Evolutionary conservation across 2,113 vertebrate species (phyloP), one percentile per base, ranked within the genome.

Genomic region (Oncorhynchus masou): DNA sequence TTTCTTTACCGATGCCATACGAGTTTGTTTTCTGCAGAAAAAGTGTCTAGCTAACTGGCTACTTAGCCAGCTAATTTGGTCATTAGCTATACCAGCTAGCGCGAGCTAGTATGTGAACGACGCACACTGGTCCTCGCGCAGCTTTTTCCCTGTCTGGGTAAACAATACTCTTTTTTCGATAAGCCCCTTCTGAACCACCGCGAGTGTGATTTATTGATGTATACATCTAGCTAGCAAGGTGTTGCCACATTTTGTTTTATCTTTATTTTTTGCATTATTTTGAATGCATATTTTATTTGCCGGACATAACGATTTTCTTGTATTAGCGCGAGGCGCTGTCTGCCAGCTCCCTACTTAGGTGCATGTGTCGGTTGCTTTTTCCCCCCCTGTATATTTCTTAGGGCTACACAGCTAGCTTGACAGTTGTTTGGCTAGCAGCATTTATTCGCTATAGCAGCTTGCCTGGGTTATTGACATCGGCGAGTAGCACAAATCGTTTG

Each of bases 151-250:
- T 78, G 85, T 84, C 84, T 87, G 87, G 84, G 89, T 88, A 87
- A 92, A 92, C 90, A 91, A 91, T 91, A 25, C 79, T 86, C 71
- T 88, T 89, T 90, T 27, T 89, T 79, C 84, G 85, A 82, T 88
- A 87, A 82, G 76, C 84, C 83, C 79, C 79, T 81, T 69, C 27
- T 77, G 80, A 70, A 45, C 19, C 68, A 86, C 83, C 78, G 84
- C 82, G 78, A 83, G 74, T 20, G 34, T 19, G 64, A 66, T 22
- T 48, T 48, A 4, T 70, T 24, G 22, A 49, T 29, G 45, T 24
- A 69, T 69, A 71, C 81, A 73, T 25, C 75, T 48, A 25, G 79
- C 59, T 79, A 75, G 73, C 77, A 4, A 68, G 45, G 60, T 31
- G 62, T 54, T 29, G 74, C 66, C 66, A 3, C 12, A 59, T 70